These are phyloP conservation scores for Drosophila barbarae DNA, from an alignment of 2,888 invertebrate species.

Conservation along the genomic window DNA sequence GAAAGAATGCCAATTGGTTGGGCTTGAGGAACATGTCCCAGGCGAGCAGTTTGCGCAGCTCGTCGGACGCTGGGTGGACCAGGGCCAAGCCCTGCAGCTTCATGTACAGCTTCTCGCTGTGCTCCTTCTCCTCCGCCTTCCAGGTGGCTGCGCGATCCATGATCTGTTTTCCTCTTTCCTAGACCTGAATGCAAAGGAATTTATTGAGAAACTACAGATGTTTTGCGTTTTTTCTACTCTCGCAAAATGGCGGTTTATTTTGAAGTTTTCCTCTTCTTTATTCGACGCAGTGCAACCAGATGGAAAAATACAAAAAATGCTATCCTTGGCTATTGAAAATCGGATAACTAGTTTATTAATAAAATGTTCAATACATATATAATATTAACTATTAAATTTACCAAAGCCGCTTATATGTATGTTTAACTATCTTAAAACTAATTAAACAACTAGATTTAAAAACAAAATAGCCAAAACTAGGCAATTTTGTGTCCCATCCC, in stretches of 20 bases:
- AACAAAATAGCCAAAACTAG: not conserved
- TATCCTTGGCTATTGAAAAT: too few species aligned
- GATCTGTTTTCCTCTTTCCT: too few species aligned
- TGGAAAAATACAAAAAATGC: not conserved
- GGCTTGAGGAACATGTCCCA: constrained; percentile 79
- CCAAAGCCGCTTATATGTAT: not conserved
- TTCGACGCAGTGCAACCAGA: constrained; percentile 6
- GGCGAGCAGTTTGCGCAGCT: constrained; percentile 67
- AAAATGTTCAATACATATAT: not conserved
- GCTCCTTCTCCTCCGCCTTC: constrained; percentile 77
- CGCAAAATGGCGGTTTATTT: constrained; percentile 28
- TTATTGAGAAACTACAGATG: not conserved
- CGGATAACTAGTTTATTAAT: not conserved
- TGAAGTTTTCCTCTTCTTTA: constrained; percentile 20
- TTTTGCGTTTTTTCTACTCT: not conserved
- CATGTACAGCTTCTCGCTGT: constrained; percentile 70
- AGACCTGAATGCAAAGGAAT: not conserved
- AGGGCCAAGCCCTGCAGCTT: constrained; percentile 69
- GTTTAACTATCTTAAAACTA: not conserved
- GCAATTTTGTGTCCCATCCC: not conserved
- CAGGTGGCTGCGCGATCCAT: constrained; percentile 77
- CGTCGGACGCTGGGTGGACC: constrained; percentile 70
- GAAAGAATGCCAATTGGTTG: constrained; percentile 77
- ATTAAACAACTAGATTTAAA: not conserved
- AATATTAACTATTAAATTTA: not conserved